Base-by-base conservation (phyloP, 2,113 vertebrate species). In the Ctenodactylus gundi region DNA sequence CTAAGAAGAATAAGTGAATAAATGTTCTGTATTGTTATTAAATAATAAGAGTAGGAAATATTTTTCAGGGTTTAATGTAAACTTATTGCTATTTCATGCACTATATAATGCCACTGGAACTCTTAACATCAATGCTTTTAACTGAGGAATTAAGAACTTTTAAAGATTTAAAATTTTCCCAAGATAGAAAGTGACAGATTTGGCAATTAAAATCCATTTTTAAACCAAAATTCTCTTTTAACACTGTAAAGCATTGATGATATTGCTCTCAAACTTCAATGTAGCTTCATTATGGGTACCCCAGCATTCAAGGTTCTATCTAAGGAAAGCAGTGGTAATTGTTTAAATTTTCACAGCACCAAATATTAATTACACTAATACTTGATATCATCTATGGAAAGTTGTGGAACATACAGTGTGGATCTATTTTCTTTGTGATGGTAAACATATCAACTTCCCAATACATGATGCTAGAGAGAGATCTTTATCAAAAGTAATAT, bases 321-420 rank as follows among this genome's bases (percentile, higher is more conserved):
- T 91, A 76, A 75, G 13, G 7, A 93, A 93, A 94, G 75, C 12
- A 82, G 88, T 12, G 95, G 6, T 51, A 81, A 60, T 70, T 85
- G 17, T 65, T 93, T 70, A 65, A 81, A 88, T 55, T 67, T 55
- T 39, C 39, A 49, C 44, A 73, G 23, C 39, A 57, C 27, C 85
- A 53, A 70, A 57, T 21, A 80, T 75, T 93, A 90, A 93, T 67
- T 20, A 88, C 7, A 58, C 15, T 62, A 67, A 46, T 85, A 77
- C 46, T 77, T 65, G 7, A 89, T 65, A 76, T 57, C 44, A 95
- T 20, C 46, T 77, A 70, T 25, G 29, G 34, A 58, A 85, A 65
- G 13, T 81, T 85, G n/a, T 60, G 17, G 68, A 76, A 93, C 4
- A 75, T 31, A 81, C 2, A 55, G 58, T 41, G 44, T 15, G 0